A percentile compares a stretch with the other conserved stretches of the same genome.
phyloP scores from a whole-genome alignment of 2,797 vertebrate species.

The Tapera naevia region DNA sequence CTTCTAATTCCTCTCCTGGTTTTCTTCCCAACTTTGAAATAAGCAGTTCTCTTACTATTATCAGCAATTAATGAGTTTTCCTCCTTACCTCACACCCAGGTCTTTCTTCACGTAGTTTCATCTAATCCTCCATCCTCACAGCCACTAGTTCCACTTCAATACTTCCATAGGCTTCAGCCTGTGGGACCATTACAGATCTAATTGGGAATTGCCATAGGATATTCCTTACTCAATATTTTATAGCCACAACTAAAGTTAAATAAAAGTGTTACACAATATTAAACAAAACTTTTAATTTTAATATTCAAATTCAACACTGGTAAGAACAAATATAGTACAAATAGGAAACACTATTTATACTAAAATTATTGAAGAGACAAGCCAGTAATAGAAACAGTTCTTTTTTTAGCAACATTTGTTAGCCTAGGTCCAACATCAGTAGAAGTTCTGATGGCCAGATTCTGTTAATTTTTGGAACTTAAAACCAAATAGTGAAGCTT shows the following conservation, averaged over 20 bases:
- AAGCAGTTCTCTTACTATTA: neutral
- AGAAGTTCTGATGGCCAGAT: conserved; percentile 36
- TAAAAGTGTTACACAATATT: conserved; percentile 49
- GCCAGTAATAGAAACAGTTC: conserved; percentile 45
- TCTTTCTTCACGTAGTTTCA: neutral
- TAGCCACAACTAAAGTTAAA: neutral
- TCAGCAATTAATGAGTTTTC: neutral
- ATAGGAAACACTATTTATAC: conserved; percentile 64
- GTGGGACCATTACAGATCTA: neutral
- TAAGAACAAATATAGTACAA: conserved; percentile 73
- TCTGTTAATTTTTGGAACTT: conserved; percentile 54
- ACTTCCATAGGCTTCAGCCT: neutral
- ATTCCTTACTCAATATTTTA: neutral
- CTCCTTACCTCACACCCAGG: neutral
- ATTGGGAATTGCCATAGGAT: neutral
- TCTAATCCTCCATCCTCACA: neutral
- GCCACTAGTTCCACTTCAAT: neutral
- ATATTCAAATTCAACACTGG: conserved; percentile 75
- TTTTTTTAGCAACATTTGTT: conserved; percentile 43
- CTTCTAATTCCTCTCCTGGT: neutral
- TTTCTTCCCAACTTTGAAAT: neutral
- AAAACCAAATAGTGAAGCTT: conserved; percentile 48
- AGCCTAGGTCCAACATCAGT: conserved; percentile 54
- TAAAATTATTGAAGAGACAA: conserved; percentile 63
- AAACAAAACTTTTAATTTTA: conserved; percentile 78